A percentile compares a stretch with the other conserved stretches of the same genome.
phyloP scores from a whole-genome alignment of 2,797 vertebrate genomes.

The Todus mexicanus region DNA sequence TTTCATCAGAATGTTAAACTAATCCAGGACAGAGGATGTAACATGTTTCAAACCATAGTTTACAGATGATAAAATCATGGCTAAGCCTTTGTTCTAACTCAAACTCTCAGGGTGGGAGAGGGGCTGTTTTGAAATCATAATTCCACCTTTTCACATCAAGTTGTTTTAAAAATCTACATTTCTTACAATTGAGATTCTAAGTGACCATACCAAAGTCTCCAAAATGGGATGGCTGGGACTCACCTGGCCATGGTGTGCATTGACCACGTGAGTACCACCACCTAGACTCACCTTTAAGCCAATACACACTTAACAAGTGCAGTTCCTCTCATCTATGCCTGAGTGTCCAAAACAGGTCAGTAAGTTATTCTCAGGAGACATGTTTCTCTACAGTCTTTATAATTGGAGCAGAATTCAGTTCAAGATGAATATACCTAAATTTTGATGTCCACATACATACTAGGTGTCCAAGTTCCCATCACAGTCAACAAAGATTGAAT shows the following conservation, averaged over 20 bases:
- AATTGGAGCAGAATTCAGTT: not conserved
- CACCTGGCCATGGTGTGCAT: not conserved
- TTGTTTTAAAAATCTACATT: not conserved
- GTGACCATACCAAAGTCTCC: not conserved
- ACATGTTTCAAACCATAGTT: not conserved
- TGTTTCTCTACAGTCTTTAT: not conserved
- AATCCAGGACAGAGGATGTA: not conserved
- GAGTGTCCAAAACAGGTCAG: not conserved
- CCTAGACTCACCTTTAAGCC: not conserved
- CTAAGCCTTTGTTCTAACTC: not conserved
- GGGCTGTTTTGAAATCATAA: not conserved
- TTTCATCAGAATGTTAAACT: not conserved
- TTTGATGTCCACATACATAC: not conserved
- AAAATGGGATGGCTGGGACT: not conserved
- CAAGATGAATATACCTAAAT: not conserved
- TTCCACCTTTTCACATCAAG: not conserved
- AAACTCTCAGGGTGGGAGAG: fast-evolving
- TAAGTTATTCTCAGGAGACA: not conserved
- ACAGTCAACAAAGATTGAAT: not conserved
- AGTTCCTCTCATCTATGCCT: not conserved
- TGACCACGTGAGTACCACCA: not conserved
- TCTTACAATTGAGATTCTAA: not conserved
- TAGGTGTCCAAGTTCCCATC: not conserved
- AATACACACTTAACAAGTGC: not conserved
- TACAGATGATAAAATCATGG: not conserved